Base-by-base conservation (phyloP, 1,140 invertebrate genomes). In the Octopus sinensis region DNA sequence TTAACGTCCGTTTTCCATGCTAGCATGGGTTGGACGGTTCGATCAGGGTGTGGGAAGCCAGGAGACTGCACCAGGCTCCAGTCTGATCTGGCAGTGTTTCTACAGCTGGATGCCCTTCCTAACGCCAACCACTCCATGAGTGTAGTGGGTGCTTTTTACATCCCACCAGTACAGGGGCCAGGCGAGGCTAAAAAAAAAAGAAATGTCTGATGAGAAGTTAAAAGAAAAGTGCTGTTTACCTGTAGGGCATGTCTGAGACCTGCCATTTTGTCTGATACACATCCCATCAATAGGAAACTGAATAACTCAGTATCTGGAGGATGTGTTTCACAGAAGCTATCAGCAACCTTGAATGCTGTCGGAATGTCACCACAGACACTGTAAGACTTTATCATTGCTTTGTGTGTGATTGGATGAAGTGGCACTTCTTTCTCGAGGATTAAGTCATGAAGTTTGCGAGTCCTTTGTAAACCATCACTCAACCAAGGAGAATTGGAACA, bases 351-450 rank as follows among this genome's bases (percentile, higher is more conserved):
- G 91, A 97, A 97, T 6, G 96, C 95, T 78, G 93, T 94, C 78
- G 92, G 82, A 13, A 96, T 86, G 88, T 96, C 93, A 6, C 94
- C 94, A 91, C 95, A 95, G 83, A 94, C 91, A 4, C 95, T 95
- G 92, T 95, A 98, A 4, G 96, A 95, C 91, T 96, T 97, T 9
- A 98, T 95, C 93, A 97, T 94, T 5, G 94, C 93, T 93, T 96
- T 94, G 85, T 96, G 97, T 88, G 95, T 95, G 5, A 93, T 93
- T 1, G 93, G 86, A 90, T 96, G 97, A 4, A 95, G 92, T 76
- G 92, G 86, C 84, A 94, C 91, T 6, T 92, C 92, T 86, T 94
- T 95, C 82, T 94, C 92, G 76, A 92, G 87, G 92, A 97, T 94
- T 30, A 93, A 90, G 83, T 93, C 89, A 79, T 94, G 89, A 53